Evolutionary conservation across 2,888 invertebrate species (phyloP), one percentile per base, ranked within the genome.

Genomic region (Anaspis maculata): DNA sequence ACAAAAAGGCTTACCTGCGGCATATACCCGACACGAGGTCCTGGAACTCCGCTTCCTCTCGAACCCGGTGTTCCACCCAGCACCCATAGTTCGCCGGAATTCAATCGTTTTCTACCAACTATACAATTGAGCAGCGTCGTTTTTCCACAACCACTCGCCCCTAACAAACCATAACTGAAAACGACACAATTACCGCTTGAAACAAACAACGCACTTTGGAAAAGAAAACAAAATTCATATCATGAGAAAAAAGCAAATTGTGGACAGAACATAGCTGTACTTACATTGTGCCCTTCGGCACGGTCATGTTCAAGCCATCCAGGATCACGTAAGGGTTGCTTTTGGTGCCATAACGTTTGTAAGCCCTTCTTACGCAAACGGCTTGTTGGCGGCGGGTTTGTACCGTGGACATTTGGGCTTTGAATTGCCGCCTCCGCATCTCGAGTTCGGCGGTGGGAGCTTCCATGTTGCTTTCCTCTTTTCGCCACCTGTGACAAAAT

Each of bases 61-160:
- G 83, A 79, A 1, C 90, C 90, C 0, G 91, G 91, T 39, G 71
- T 74, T 6, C 85, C 83, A 4, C 89, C 91, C 16, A 91, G 72
- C 3, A 90, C 87, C 77, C 83, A 82, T 41, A 91, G 79, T 62
- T 83, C 82, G 3, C 91, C 91, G 1, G 78, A 73, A 62, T 89
- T 84, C 35, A 89, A 69, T 44, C 81, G 70, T 48, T 88, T 71
- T 47, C 88, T 70, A 2, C 91, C 91, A 3, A 92, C 84, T 39
- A 90, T 84, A 62, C 88, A 88, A 39, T 86, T 79, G 1, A 92
- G 71, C 3, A 92, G 67, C 0, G 91, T 91, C 0, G 90, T 91
- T 64, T 91, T 91, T 0, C 89, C 89, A 59, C 91, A 91, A 1
- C 91, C 91, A 48, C 89, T 89, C 0, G 91, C 88, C 12, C 91